Percentiles rank a stretch among this genome's conserved stretches.
Evolutionary conservation across 2,797 vertebrate species (phyloP).

Genomic region (Ispidina picta): DNA sequence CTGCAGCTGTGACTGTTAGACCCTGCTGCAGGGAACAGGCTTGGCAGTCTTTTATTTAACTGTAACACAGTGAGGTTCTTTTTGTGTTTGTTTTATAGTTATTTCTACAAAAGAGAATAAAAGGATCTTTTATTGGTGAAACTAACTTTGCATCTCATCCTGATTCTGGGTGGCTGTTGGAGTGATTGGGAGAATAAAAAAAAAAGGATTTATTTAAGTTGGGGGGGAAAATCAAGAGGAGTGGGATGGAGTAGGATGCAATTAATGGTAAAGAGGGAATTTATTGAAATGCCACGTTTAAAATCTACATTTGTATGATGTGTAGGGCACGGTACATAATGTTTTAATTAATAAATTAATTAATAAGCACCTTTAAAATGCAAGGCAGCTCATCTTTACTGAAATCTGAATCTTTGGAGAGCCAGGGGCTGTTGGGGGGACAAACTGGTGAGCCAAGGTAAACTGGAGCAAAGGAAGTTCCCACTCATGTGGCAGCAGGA

Average conservation of each 20-base stretch:
- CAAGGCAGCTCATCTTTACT: background rate
- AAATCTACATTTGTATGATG: background rate
- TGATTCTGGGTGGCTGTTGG: background rate
- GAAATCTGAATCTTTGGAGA: background rate
- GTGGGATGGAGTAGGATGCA: background rate
- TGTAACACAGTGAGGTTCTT: background rate
- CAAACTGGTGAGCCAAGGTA: background rate
- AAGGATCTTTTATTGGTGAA: background rate
- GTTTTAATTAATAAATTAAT: background rate
- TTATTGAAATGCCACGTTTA: background rate
- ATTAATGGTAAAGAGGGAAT: background rate
- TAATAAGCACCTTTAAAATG: background rate
- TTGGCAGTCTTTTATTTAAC: background rate
- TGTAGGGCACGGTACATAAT: background rate
- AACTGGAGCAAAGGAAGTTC: background rate
- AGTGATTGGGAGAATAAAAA: background rate
- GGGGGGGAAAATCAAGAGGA: background rate
- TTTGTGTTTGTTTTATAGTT: background rate
- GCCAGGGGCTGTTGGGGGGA: background rate
- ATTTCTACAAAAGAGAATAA: background rate
- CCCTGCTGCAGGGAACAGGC: background rate
- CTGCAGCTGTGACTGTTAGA: background rate
- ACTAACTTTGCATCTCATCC: background rate
- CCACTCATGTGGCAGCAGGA: fast-evolving
- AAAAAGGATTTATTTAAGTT: background rate